Conservation (phyloP, 2,113 vertebrate species). For the Carettochelys insculpta region DNA sequence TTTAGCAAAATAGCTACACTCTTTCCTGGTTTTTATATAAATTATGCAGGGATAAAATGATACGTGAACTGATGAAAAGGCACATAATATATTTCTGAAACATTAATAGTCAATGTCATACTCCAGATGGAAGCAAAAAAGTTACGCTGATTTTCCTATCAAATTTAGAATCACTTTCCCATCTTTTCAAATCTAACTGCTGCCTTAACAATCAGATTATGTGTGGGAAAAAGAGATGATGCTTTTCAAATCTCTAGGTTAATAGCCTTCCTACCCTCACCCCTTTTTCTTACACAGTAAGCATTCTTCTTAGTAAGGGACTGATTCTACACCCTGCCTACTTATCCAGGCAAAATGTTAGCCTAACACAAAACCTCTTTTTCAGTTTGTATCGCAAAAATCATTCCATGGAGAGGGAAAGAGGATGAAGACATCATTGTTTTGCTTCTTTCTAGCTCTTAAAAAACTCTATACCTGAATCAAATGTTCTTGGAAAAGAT, state of each 20-base stretch:
- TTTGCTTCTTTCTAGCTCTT: neutral
- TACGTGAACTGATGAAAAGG: conserved; percentile 76
- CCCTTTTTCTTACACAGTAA: neutral
- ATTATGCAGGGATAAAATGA: conserved; percentile 78
- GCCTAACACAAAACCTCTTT: neutral
- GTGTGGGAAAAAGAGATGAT: conserved; percentile 49
- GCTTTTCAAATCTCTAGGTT: conserved; percentile 36
- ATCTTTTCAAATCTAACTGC: conserved; percentile 62
- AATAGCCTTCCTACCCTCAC: neutral
- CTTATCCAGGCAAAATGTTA: neutral
- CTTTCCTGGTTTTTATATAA: conserved; percentile 74
- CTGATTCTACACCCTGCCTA: neutral
- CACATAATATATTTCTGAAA: conserved; percentile 81
- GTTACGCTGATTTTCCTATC: conserved; percentile 73
- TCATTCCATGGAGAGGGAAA: neutral
- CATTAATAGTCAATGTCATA: conserved; percentile 74
- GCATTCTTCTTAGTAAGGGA: neutral
- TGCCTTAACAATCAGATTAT: conserved; percentile 58
- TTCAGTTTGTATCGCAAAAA: neutral
- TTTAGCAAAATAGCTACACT: conserved; percentile 79
- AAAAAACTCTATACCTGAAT: neutral
- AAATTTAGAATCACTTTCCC: conserved; percentile 62
- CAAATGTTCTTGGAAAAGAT: neutral
- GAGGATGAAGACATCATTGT: accelerated
- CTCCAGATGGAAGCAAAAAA: conserved; percentile 40